Base-by-base conservation (phyloP, 2,888 invertebrate genomes). In the Parochlus steinenii region DNA sequence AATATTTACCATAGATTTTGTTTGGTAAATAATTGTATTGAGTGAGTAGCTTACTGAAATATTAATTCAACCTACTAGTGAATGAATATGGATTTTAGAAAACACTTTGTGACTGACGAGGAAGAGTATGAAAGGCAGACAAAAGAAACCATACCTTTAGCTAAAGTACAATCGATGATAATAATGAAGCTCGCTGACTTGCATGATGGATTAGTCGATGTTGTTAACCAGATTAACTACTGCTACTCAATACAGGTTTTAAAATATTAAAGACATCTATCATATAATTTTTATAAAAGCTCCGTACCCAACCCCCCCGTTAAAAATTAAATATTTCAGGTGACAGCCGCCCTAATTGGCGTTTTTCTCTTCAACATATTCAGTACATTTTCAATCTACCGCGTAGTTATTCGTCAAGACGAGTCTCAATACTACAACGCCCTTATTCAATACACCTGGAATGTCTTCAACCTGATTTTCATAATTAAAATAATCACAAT, bases 351-450 rank as follows among this genome's bases (percentile, higher is more conserved):
- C n/a, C n/a, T n/a, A n/a, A n/a, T n/a, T n/a, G n/a, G n/a, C n/a
- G n/a, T n/a, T n/a, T n/a, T n/a, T n/a, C n/a, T n/a, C n/a, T n/a
- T n/a, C n/a, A n/a, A n/a, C n/a, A n/a, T n/a, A 8, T 22, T 8
- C 7, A 36, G 36, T n/a, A 24, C 17, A 10, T 36, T 36, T 19
- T 16, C 36, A 14, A 19, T 36, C 11, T 36, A 36, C 25, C 29
- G 36, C 17, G 22, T 36, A 1, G 23, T 36, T 28, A 17, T 36
- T 6, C 30, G 36, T 7, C 14, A 30, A 3, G 23, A 30, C 10
- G 23, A 30, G 4, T 6, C n/a, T 2, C 14, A 29, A 11, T 23
- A 15, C 16, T n/a, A 20, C 5, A n/a, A 16, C 6, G 23, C 30
- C 5, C 17, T 36, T 2, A 18, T 30, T 23, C 36, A 36, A 23